Evolutionary conservation across 2,113 vertebrate species (phyloP), one percentile per base, ranked within the genome.

Genomic region (Eleginops maclovinus): DNA sequence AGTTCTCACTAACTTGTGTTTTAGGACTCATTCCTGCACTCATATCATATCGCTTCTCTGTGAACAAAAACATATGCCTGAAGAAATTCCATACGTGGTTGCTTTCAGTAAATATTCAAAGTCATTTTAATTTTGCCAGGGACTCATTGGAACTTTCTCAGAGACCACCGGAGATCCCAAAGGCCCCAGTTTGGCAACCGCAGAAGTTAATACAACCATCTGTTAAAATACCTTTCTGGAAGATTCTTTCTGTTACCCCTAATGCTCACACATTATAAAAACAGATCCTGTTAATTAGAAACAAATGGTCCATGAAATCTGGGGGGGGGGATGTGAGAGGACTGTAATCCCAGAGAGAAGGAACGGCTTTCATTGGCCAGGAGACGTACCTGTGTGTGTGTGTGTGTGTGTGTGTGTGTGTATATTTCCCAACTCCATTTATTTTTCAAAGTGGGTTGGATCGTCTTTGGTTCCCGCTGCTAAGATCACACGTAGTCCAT

Each of bases 201-300:
- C 22, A 58, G 65, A 81, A 66, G 68, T 79, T 88, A 86, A 84
- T 77, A 31, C 73, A 67, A 54, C 90, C 89, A 91, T 94, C 93
- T 93, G 91, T 90, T 92, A 77, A 92, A 93, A 90, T 90, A 83
- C 15, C 40, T 54, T 81, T 77, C 66, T 72, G 69, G 60, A 36
- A 68, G 64, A 61, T 77, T 77, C 51, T 72, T 79, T 68, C 91
- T 91, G 75, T 82, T 85, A 59, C 77, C n/a, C 43, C 49, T 82
- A 82, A 84, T 86, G 78, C 75, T 36, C 61, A 15, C 68, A n/a
- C 50, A 69, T 77, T 83, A 66, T 24, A 72, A 82, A 92, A 93
- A 77, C 88, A 93, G 74, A 89, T 92, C 77, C 40, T 28, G 26
- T 79, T 91, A 88, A 93, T 94, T 92, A 84, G 86, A 90, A 91